A percentile compares a stretch with the other conserved stretches of the same genome.
phyloP scores from a whole-genome alignment of 92 coral and sea anemone species.

The Heliopora coerulea region DNA sequence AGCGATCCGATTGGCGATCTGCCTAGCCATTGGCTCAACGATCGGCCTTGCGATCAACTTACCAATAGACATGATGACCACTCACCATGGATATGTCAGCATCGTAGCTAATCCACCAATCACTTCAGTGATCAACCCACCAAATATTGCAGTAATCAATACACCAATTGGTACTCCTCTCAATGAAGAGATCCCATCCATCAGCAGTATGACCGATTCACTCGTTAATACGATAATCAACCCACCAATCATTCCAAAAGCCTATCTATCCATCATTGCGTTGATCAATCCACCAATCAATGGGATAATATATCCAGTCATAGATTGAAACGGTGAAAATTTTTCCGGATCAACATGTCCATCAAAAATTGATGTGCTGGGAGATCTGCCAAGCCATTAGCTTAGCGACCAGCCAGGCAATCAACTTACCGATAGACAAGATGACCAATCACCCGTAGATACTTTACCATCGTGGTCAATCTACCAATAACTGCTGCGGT shows the following conservation, averaged over 20 bases:
- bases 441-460: no score
- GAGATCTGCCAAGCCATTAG: background rate
- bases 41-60: constrained; percentile 4
- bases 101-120: no score
- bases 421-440: background rate
- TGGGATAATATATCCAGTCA: no score
- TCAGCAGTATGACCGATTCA: background rate
- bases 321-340: no score
- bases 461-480: background rate
- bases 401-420: background rate
- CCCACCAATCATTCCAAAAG: background rate
- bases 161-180: no score
- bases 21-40: constrained; percentile 12
- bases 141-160: no score
- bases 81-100: no score
- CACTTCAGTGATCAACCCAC: no score
- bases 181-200: no score
- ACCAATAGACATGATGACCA: background rate
- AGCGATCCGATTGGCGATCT: background rate
- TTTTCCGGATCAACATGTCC: background rate
- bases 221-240: background rate
- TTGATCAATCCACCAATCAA: no score
- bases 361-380: background rate
- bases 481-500: background rate
- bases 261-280: background rate